These are phyloP conservation scores for Monopis laevigella DNA, from an alignment of 2,888 invertebrate genomes.

Conservation along the genomic window DNA sequence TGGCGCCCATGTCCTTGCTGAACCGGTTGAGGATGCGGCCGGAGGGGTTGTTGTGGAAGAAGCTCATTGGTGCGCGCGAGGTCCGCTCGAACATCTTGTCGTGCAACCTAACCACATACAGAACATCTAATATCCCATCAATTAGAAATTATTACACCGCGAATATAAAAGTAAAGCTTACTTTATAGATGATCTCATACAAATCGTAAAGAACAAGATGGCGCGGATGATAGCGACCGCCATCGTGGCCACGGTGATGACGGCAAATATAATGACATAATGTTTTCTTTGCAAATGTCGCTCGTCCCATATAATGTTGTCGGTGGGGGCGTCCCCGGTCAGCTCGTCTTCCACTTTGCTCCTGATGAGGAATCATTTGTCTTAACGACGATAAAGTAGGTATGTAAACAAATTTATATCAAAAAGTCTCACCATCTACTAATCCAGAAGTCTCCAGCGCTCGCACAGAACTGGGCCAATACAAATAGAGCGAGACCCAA, in stretches of 20 bases:
- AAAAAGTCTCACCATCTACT: slow-evolving; percentile 52
- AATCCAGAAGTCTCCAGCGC: slow-evolving; percentile 55
- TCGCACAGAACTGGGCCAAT: slow-evolving; percentile 66
- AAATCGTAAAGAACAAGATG: slow-evolving; percentile 71
- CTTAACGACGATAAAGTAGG: too few species aligned
- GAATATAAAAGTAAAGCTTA: slow-evolving; percentile 25
- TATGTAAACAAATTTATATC: too few species aligned
- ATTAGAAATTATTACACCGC: neutral
- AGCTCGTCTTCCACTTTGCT: slow-evolving; percentile 48
- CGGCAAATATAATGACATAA: slow-evolving; percentile 62
- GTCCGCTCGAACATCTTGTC: slow-evolving; percentile 73
- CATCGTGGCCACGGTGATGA: slow-evolving; percentile 64
- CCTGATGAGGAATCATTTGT: slow-evolving; percentile 26
- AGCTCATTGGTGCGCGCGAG: slow-evolving; percentile 62
- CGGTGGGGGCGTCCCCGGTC: slow-evolving; percentile 47
- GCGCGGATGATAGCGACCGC: slow-evolving; percentile 70
- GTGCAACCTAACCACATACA: slow-evolving; percentile 67
- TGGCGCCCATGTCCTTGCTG: slow-evolving; percentile 85
- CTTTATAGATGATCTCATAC: slow-evolving; percentile 73
- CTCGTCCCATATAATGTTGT: slow-evolving; percentile 42
- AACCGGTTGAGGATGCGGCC: slow-evolving; percentile 81
- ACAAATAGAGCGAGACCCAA: slow-evolving; percentile 48
- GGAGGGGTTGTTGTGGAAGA: slow-evolving; percentile 87
- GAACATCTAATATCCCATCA: too few species aligned
- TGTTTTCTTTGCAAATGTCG: slow-evolving; percentile 37